phyloP scores from a whole-genome alignment of 2,797 vertebrate genomes.

The Hippocampus kuda region DNA sequence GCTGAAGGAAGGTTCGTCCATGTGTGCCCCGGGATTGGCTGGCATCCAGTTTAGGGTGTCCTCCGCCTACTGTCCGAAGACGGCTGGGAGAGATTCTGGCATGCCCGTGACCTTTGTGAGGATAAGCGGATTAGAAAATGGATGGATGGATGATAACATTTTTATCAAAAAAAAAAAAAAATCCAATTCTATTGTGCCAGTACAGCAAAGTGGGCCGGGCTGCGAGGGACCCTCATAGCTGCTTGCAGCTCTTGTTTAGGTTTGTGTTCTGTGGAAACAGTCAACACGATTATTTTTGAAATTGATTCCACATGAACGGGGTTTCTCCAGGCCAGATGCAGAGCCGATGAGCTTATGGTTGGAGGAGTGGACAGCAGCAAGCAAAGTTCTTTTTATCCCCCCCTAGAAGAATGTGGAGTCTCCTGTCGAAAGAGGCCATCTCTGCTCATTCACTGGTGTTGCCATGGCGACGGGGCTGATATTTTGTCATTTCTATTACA shows the following conservation, averaged over 20 bases:
- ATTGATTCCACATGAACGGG: constrained; percentile 18
- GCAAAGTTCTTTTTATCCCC: constrained; percentile 17
- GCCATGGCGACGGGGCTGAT: constrained; percentile 30
- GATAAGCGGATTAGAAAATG: no score
- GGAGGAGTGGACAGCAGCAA: constrained; percentile 13
- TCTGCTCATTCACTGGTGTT: constrained; percentile 15
- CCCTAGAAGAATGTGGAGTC: constrained; percentile 12
- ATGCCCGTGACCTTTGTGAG: no score
- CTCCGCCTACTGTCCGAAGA: no score
- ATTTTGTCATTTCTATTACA: constrained; percentile 6
- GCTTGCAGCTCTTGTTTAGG: not conserved
- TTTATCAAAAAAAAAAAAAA: no score
- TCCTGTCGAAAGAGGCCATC: not conserved
- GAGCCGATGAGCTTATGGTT: constrained; percentile 20
- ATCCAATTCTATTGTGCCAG: not conserved
- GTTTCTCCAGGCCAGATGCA: constrained; percentile 30
- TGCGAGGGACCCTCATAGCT: no score
- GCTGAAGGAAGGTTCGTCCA: no score
- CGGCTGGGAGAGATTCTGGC: no score
- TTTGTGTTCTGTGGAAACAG: constrained; percentile 28
- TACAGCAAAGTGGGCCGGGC: no score
- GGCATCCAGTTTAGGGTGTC: no score
- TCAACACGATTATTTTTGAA: constrained; percentile 21
- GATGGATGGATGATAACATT: no score
- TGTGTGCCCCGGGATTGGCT: no score